Evolutionary conservation across 2,797 vertebrate species (phyloP), one percentile per base, ranked within the genome.

Genomic region (Acipenser oxyrinchus): DNA sequence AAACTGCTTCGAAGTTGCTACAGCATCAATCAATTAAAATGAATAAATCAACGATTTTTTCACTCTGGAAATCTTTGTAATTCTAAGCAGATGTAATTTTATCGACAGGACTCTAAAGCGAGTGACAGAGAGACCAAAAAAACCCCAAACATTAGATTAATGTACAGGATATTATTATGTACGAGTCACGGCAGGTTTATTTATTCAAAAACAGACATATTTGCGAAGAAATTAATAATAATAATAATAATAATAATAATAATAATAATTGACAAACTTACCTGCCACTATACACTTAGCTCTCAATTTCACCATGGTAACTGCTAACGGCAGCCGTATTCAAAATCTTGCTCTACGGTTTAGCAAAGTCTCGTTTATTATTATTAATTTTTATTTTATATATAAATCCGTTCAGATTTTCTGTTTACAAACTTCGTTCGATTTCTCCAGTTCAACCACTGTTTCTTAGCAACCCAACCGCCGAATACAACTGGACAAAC

Each of bases 231-330:
- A 53, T 13, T 11, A 13, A 18, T 60, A 52, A 69, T 52, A 57
- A 13, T 51, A n/a, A n/a, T n/a, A n/a, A n/a, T n/a, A n/a, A n/a
- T n/a, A n/a, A n/a, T n/a, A n/a, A n/a, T n/a, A n/a, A n/a, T n/a
- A n/a, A 50, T 8, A 61, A 7, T 73, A 76, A 48, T 18, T 18
- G 15, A 18, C 15, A 3, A 60, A 70, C 72, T 81, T 82, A 90
- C 89, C 89, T 64, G 87, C 71, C 49, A 90, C 69, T 69, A 91
- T 74, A 76, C 88, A 91, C 48, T 80, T 81, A 18, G 88, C 83
- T 71, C 90, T 83, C 69, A 91, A 62, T 69, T 88, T 91, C 78
- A 89, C 89, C 89, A 91, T 91, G 0, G 18, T 6, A 10, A 8
- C 10, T 37, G 1, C 0, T 1, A 8, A 48, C 9, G 7, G 49